Evolutionary conservation across 2,113 vertebrate genomes (phyloP).

Genomic region (Macaca mulatta): DNA sequence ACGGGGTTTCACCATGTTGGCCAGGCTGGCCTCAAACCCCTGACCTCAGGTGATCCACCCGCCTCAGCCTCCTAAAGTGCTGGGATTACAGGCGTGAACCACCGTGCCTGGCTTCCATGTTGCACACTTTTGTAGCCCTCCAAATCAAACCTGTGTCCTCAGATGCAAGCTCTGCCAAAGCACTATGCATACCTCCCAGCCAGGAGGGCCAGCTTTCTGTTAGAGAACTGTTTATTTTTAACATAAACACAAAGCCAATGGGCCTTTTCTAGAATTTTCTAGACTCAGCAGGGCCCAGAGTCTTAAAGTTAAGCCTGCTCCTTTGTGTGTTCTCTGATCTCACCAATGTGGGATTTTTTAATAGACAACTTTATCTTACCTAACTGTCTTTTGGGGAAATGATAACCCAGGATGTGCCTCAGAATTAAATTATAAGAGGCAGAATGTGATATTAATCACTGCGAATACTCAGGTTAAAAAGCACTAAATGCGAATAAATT

Average conservation of each 20-base stretch:
- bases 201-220: background rate
- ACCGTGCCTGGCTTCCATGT: too few species aligned
- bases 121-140: background rate
- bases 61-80: too few species aligned
- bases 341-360: background rate
- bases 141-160: background rate
- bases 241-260: background rate
- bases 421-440: background rate
- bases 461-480: constrained; percentile 22
- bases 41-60: too few species aligned
- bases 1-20: too few species aligned
- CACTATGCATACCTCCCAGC: accelerated
- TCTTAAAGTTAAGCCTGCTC: background rate
- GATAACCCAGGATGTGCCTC: background rate
- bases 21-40: too few species aligned
- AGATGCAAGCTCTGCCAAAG: background rate
- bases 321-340: constrained; percentile 18
- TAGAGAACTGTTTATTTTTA: background rate
- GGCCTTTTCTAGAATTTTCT: constrained; percentile 15
- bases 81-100: too few species aligned
- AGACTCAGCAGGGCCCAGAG: background rate
- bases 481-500: background rate
- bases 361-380: constrained; percentile 39
- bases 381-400: background rate
- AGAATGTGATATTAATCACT: constrained; percentile 17